These are phyloP conservation scores for Malacoraja senta DNA, from an alignment of 2,797 vertebrate genomes.

Conservation along the genomic window DNA sequence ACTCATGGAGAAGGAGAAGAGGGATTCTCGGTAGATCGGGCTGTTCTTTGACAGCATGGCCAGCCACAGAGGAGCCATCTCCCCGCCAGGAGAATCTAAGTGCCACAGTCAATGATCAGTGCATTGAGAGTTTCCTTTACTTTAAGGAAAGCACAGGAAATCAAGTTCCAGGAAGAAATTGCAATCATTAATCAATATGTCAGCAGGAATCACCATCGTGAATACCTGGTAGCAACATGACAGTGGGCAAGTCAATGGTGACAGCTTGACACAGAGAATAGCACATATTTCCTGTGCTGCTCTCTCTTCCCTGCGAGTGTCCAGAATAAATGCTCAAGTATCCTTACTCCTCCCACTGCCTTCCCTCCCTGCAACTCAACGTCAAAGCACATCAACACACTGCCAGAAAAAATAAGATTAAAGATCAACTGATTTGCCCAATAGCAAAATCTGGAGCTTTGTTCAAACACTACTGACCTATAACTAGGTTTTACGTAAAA, in stretches of 20 bases:
- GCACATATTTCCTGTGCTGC: neutral
- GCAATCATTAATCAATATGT: neutral
- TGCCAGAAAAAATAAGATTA: neutral
- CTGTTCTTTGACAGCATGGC: constrained; percentile 65
- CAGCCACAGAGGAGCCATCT: constrained; percentile 68
- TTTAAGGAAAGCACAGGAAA: neutral
- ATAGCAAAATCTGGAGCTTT: constrained; percentile 23
- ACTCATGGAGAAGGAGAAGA: constrained; percentile 69
- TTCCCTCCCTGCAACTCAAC: neutral
- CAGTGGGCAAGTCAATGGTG: neutral
- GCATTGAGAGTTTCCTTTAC: neutral
- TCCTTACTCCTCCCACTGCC: neutral
- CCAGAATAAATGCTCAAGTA: neutral
- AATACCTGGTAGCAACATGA: neutral
- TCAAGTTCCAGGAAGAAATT: neutral
- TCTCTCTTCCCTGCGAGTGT: neutral
- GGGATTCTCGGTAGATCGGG: constrained; percentile 63
- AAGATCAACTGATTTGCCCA: constrained; percentile 14
- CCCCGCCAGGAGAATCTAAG: neutral
- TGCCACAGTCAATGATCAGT: neutral
- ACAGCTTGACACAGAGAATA: neutral
- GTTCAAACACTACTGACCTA: neutral
- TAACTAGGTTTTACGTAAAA: neutral
- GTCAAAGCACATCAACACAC: neutral
- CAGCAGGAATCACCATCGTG: neutral